Evolutionary conservation across 2,113 vertebrate species (phyloP).

Genomic region (Beaufortia kweichowensis): DNA sequence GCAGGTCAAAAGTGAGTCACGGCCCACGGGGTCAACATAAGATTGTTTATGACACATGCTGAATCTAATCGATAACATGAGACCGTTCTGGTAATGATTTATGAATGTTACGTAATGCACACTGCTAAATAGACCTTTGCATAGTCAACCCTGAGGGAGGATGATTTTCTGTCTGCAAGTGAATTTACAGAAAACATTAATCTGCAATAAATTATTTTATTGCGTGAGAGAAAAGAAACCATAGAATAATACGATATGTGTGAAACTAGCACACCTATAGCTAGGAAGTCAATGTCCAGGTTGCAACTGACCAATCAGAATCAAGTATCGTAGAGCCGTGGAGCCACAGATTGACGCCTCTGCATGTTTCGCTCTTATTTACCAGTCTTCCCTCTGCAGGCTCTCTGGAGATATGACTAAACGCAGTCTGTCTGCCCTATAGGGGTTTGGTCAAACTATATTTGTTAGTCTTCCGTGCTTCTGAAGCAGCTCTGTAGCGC

Average conservation of each 20-base stretch:
- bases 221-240: too few relatives aligned
- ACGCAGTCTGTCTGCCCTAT: slow-evolving; percentile 37
- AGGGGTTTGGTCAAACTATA: not conserved
- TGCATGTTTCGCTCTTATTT: slow-evolving; percentile 21
- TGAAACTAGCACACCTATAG: too few relatives aligned
- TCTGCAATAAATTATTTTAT: too few relatives aligned
- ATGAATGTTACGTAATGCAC: not conserved
- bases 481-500: not conserved
- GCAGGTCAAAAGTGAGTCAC: slow-evolving; percentile 94
- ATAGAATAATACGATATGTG: too few relatives aligned
- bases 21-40: not conserved
- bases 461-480: not conserved
- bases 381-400: not conserved
- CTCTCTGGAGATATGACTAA: slow-evolving; percentile 40
- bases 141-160: too few relatives aligned
- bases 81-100: not conserved
- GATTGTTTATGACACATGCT: not conserved
- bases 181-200: too few relatives aligned
- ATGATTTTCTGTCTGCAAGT: too few relatives aligned
- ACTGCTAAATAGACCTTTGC: too few relatives aligned
- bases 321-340: not conserved
- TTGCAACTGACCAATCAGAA: slow-evolving; percentile 2
- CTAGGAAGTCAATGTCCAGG: too few relatives aligned
- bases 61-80: not conserved
- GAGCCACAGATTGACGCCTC: slow-evolving; percentile 4